phyloP scores from a whole-genome alignment of 2,113 vertebrate species.

The Grammomys dolichurus region DNA sequence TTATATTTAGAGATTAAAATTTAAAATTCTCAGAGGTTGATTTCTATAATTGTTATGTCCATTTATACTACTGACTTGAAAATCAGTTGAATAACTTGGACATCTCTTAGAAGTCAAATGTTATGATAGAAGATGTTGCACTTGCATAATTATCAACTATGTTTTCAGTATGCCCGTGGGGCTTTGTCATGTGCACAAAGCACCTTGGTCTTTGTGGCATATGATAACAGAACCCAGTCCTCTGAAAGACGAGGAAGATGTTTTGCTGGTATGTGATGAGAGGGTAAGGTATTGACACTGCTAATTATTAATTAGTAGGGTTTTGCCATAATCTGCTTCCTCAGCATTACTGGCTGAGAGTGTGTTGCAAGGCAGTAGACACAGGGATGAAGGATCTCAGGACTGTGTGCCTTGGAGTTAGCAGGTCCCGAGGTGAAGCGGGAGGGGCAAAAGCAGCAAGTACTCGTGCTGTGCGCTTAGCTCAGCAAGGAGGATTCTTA shows the following conservation, averaged over 20 bases:
- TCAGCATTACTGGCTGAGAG: not conserved
- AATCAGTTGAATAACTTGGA: not conserved
- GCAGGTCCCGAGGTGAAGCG: not conserved
- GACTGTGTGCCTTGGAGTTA: not conserved
- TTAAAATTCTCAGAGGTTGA: not conserved
- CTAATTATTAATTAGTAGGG: not conserved
- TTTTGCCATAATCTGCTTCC: not conserved
- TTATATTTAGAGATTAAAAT: constrained; percentile 26
- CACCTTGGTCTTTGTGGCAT: not conserved
- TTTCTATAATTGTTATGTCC: not conserved
- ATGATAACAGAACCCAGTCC: not conserved
- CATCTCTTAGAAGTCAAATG: not conserved
- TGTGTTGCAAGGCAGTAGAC: not conserved
- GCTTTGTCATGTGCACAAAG: not conserved
- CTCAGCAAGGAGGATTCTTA: constrained; percentile 72
- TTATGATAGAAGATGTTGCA: not conserved
- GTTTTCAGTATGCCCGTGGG: not conserved
- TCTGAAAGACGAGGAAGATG: not conserved
- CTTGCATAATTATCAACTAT: not conserved
- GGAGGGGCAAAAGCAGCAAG: not conserved
- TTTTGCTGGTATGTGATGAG: not conserved
- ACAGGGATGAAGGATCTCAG: not conserved
- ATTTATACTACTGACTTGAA: not conserved
- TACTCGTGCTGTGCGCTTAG: constrained; percentile 28
- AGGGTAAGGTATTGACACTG: too few species aligned